phyloP scores from a whole-genome alignment of 2,113 vertebrate species.

The Xiphophorus maculatus region DNA sequence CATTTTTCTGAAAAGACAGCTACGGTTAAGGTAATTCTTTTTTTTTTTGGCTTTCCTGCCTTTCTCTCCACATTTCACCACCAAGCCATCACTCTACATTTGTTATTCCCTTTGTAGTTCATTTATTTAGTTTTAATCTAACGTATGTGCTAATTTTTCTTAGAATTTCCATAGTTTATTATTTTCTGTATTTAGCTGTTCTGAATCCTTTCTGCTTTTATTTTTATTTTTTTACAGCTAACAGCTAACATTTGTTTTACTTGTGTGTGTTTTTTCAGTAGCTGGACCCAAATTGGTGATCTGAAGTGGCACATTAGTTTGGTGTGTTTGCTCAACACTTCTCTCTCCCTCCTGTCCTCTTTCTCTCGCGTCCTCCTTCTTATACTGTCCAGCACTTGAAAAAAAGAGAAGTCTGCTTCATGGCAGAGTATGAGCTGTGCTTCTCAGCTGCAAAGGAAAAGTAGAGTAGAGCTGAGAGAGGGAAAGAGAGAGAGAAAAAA shows the following conservation, averaged over 20 bases:
- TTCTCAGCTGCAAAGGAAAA: conserved; percentile 68
- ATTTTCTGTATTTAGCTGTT: background rate
- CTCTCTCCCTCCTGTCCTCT: conserved; percentile 66
- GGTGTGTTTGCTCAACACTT: conserved; percentile 59
- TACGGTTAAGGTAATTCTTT: conserved; percentile 60
- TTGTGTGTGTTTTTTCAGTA: conserved; percentile 35
- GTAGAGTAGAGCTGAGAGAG: conserved; percentile 56
- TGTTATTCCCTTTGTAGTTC: background rate
- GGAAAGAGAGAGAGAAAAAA: conserved; percentile 27
- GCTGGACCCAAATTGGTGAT: conserved; percentile 44
- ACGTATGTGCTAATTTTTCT: no score
- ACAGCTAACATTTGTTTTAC: conserved; percentile 21
- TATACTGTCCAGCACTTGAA: conserved; percentile 75
- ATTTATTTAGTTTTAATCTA: background rate
- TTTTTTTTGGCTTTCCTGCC: conserved; percentile 29
- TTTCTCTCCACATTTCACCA: conserved; percentile 18
- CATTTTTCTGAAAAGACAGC: conserved; percentile 76
- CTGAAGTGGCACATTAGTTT: conserved; percentile 61
- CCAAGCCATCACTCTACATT: conserved; percentile 14
- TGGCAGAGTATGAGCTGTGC: conserved; percentile 77
- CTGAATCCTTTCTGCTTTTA: background rate
- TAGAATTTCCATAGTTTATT: background rate
- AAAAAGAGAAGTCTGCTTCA: conserved; percentile 54
- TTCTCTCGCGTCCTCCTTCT: conserved; percentile 58
- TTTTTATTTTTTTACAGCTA: background rate